These are phyloP conservation scores for Tridacna gigas DNA, from an alignment of 2,888 invertebrate genomes.

Conservation along the genomic window DNA sequence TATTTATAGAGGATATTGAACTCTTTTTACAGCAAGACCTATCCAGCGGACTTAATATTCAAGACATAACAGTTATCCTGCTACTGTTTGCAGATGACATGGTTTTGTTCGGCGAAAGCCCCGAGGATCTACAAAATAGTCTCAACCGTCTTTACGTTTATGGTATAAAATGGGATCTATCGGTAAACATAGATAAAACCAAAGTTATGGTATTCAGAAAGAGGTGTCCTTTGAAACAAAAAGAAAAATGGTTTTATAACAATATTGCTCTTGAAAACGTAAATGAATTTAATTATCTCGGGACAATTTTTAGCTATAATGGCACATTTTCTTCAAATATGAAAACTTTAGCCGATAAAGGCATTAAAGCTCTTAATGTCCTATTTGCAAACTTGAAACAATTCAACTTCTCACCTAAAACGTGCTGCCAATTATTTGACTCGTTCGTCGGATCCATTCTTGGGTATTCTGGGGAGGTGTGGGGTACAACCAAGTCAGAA, in stretches of 20 bases:
- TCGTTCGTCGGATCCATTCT: conserved; percentile 33
- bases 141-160: conserved; percentile 25
- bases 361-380: conserved; percentile 24
- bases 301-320: conserved; percentile 38
- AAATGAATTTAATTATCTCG: conserved; percentile 39
- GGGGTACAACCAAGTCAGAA: conserved; percentile 19
- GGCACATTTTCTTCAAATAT: conserved; percentile 30
- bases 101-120: conserved; percentile 29
- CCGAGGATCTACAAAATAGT: conserved; percentile 22
- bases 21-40: conserved; percentile 27
- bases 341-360: conserved; percentile 31
- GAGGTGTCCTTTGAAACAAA: conserved; percentile 10
- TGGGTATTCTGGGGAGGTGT: conserved; percentile 17
- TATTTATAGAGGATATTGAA: conserved; percentile 47
- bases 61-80: conserved; percentile 28
- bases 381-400: conserved; percentile 20
- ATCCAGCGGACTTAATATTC: conserved; percentile 8
- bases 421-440: conserved; percentile 25
- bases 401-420: conserved; percentile 15
- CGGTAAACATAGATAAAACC: conserved; percentile 34
- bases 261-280: conserved; percentile 21
- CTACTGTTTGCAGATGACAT: conserved; percentile 50
- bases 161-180: conserved; percentile 28
- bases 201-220: conserved; percentile 43
- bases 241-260: conserved; percentile 34